Conservation (phyloP, 1,140 invertebrate genomes). For the Drosophila mayri region DNA sequence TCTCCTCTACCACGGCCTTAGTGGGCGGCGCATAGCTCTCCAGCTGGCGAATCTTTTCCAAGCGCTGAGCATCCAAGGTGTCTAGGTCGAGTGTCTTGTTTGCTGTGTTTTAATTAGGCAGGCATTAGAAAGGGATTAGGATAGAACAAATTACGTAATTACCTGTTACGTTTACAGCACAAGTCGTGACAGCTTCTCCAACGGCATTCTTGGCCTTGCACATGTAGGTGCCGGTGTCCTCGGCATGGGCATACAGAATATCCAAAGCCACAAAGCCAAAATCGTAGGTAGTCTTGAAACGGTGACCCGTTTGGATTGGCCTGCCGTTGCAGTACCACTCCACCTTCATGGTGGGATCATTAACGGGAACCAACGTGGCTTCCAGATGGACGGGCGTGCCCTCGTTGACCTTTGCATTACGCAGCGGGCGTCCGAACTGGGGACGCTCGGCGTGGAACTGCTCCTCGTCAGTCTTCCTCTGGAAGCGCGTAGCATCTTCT, state of each 20-base stretch:
- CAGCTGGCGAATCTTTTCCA: conserved; percentile 95
- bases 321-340: conserved; percentile 98
- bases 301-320: conserved; percentile 94
- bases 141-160: conserved; percentile 21
- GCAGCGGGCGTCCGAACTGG: conserved; percentile 94
- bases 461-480: conserved; percentile 90
- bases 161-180: conserved; percentile 93
- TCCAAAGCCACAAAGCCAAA: conserved; percentile 98
- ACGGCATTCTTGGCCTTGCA: conserved; percentile 96
- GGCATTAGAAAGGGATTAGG: not conserved
- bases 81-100: conserved; percentile 94
- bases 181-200: conserved; percentile 96
- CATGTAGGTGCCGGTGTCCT: conserved; percentile 98
- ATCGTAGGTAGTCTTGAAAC: conserved; percentile 97
- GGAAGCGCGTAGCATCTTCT: conserved; percentile 94
- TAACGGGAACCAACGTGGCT: conserved; percentile 96
- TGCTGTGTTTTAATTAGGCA: conserved; percentile 86
- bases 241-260: conserved; percentile 97
- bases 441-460: conserved; percentile 92
- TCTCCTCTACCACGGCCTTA: conserved; percentile 91
- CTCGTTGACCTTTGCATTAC: conserved; percentile 93
- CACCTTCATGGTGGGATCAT: conserved; percentile 97
- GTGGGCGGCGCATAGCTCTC: conserved; percentile 92
- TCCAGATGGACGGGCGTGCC: conserved; percentile 97
- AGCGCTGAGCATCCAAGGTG: conserved; percentile 94